Evolutionary conservation across 2,888 invertebrate species (phyloP).

Genomic region (Melieria crassipennis): DNA sequence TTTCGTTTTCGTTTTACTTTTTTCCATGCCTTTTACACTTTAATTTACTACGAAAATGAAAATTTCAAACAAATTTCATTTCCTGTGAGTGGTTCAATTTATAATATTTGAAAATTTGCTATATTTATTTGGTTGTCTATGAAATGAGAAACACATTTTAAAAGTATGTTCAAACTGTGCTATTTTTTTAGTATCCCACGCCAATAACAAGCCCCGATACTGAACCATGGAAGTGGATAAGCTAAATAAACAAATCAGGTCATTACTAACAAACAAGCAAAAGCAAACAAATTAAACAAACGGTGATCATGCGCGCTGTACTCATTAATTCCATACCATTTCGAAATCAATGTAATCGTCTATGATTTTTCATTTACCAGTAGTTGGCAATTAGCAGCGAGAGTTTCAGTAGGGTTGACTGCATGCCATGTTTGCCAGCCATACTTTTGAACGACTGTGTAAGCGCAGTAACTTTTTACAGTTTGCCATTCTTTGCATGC

Average conservation of each 20-base stretch:
- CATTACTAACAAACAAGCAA: constrained; percentile 67
- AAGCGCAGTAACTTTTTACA: too few species aligned
- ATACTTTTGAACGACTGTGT: too few species aligned
- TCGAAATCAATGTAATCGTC: too few species aligned
- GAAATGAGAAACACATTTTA: constrained; percentile 10
- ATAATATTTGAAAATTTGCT: neutral
- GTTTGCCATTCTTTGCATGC: too few species aligned
- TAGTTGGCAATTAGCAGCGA: too few species aligned
- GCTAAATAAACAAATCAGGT: constrained; percentile 58
- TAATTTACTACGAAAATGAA: neutral
- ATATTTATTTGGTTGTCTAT: constrained; percentile 1
- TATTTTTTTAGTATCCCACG: constrained; percentile 79
- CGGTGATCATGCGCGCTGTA: too few species aligned
- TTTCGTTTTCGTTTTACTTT: neutral
- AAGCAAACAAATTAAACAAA: neutral
- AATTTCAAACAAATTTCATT: constrained; percentile 2
- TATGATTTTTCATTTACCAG: too few species aligned
- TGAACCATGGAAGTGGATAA: constrained; percentile 90
- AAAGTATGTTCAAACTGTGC: constrained; percentile 42
- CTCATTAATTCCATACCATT: too few species aligned
- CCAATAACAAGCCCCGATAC: constrained; percentile 88
- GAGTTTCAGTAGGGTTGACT: too few species aligned
- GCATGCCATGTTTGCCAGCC: too few species aligned
- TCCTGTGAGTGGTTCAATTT: constrained; percentile 17
- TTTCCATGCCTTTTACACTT: neutral